Evolutionary conservation across 2,888 invertebrate species (phyloP), one percentile per base, ranked within the genome.

Genomic region (Epirrita christyi): DNA sequence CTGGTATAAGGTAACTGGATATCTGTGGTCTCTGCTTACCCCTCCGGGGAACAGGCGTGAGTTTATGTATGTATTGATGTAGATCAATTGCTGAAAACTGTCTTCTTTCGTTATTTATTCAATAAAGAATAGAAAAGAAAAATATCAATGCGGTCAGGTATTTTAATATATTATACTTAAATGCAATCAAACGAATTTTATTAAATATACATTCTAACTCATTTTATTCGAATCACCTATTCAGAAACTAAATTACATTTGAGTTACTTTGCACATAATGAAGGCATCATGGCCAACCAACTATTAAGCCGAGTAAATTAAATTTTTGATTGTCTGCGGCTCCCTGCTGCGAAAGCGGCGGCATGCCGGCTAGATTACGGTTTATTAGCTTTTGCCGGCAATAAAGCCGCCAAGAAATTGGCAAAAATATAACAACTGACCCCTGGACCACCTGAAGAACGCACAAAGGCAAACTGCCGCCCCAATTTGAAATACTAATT

Each of bases 281-380:
- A 51, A 55, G 51, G 54, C 55, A 59, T 59, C 47, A 59, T 49
- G 50, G 40, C 55, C 44, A 48, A 36, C 51, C 55, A 59, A 55
- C 59, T 55, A 55, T 55, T 55, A 59, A 59, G 59, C 55, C 55
- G 43, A 48, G 46, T 47, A 59, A 59, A 59, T 59, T 59, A 59
- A 59, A 59, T 51, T 59, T 59, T 59, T 59, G 59, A 59, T 59
- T 59, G 59, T 59, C 55, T 59, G 59, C 34, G 59, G 46, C 27
- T 37, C 47, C 59, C 55, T 38, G 55, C 40, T 43, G 55, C 34
- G 49, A 49, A 48, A n/a, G n/a, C n/a, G 45, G 46, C 50, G 55
- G 49, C 49, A 36, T 46, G 55, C 45, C 51, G 47, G 59, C 59
- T 55, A 59, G 59, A 59, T 59, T 59, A 59, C 59, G 47, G 59